Evolutionary conservation across 2,797 vertebrate species (phyloP).

Genomic region (Masticophis lateralis): DNA sequence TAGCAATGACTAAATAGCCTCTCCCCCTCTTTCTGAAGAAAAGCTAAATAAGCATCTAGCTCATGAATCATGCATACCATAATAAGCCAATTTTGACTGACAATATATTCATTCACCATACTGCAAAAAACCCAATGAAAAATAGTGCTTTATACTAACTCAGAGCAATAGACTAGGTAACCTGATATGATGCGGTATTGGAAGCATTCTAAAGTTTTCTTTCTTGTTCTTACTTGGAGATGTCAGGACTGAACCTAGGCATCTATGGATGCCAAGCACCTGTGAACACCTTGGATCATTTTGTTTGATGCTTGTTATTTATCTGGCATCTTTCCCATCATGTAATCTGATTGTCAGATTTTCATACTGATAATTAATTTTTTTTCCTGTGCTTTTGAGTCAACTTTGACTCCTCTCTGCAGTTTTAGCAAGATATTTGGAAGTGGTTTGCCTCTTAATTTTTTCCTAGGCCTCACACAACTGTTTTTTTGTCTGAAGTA

Average conservation of each 20-base stretch:
- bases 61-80: conserved; percentile 44
- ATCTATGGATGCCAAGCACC: background rate
- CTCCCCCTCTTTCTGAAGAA: background rate
- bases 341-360: background rate
- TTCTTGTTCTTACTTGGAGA: background rate
- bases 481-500: background rate
- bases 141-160: background rate
- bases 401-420: background rate
- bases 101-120: conserved; percentile 32
- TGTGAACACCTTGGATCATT: background rate
- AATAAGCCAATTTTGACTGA: conserved; percentile 25
- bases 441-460: background rate
- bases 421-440: background rate
- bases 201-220: background rate
- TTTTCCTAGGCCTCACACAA: background rate
- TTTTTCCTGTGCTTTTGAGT: background rate
- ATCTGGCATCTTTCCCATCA: background rate
- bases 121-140: conserved; percentile 27
- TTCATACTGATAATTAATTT: background rate
- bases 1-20: background rate
- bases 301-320: background rate
- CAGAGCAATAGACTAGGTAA: background rate
- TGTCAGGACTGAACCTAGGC: background rate
- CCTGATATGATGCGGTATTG: background rate
- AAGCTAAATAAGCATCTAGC: conserved; percentile 49